Evolutionary conservation across 2,888 invertebrate genomes (phyloP).

Genomic region (Diarsia rubi): DNA sequence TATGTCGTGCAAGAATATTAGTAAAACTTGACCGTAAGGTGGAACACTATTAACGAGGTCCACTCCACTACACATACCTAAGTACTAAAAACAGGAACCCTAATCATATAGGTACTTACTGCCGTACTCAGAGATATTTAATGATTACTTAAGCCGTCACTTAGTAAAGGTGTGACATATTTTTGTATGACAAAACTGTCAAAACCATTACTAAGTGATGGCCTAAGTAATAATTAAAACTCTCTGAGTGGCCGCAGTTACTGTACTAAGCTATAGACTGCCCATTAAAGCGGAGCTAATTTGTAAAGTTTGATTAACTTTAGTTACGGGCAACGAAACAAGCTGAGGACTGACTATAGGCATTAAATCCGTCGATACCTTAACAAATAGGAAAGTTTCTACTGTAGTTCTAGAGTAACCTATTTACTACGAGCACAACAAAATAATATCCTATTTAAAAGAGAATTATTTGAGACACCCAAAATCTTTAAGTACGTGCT

Average conservation of each 20-base stretch:
- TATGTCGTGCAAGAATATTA: background rate
- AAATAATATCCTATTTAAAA: slow-evolving; percentile 13
- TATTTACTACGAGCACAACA: slow-evolving; percentile 10
- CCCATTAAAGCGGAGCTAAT: slow-evolving; percentile 40
- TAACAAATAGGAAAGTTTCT: background rate
- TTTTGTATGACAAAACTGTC: too few species aligned
- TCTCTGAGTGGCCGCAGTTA: too few species aligned
- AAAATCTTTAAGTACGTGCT: too few species aligned
- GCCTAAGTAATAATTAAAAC: too few species aligned
- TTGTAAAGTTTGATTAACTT: slow-evolving; percentile 56
- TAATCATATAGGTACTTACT: slow-evolving; percentile 21
- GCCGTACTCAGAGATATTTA: too few species aligned
- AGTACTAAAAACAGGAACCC: background rate
- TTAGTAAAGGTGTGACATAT: too few species aligned
- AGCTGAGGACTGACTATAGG: background rate
- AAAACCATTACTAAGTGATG: too few species aligned
- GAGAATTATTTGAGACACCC: slow-evolving; percentile 21
- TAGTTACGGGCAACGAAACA: background rate
- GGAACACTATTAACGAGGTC: background rate
- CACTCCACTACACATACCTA: too few species aligned
- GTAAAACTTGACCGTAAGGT: background rate
- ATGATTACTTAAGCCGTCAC: too few species aligned
- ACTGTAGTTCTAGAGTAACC: slow-evolving; percentile 1
- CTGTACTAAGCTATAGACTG: background rate
- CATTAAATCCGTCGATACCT: slow-evolving; percentile 21